A percentile compares a stretch with the other conserved stretches of the same genome.
These are phyloP conservation scores for Prostheceraeus crozeri DNA, from an alignment of 2,888 invertebrate species.

Conservation along the genomic window DNA sequence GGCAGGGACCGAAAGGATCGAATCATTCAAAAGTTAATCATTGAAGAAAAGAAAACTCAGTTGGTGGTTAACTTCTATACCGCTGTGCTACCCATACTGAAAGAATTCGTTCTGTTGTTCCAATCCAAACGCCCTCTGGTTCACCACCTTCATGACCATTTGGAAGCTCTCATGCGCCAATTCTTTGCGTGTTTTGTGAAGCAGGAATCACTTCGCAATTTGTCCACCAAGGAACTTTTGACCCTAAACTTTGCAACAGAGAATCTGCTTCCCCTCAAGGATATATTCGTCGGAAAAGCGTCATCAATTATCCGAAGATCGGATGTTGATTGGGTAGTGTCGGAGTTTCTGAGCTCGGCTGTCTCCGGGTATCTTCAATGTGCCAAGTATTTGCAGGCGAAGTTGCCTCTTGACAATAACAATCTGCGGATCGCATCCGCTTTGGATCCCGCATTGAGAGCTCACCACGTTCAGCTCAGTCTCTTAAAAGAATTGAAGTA, in stretches of 20 bases:
- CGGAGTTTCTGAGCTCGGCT: slow-evolving; percentile 18
- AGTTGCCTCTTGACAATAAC: slow-evolving; percentile 41
- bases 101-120: slow-evolving; percentile 29
- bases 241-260: not conserved
- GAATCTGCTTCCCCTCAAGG: not conserved
- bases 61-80: slow-evolving; percentile 27
- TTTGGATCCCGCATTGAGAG: too few species aligned
- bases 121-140: slow-evolving; percentile 28
- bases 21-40: slow-evolving; percentile 18
- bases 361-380: slow-evolving; percentile 33
- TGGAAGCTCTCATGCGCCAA: slow-evolving; percentile 7
- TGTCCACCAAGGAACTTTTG: slow-evolving; percentile 8
- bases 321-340: slow-evolving; percentile 17
- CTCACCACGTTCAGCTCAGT: too few species aligned
- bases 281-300: slow-evolving; percentile 33
- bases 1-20: slow-evolving; percentile 25
- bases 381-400: slow-evolving; percentile 37
- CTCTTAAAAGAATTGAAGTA: too few species aligned
- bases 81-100: slow-evolving; percentile 28
- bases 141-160: slow-evolving; percentile 30
- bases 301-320: not conserved
- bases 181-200: slow-evolving; percentile 34
- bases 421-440: too few species aligned
- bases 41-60: slow-evolving; percentile 25
- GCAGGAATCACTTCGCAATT: slow-evolving; percentile 17